Evolutionary conservation across 2,888 invertebrate genomes (phyloP), one percentile per base, ranked within the genome.

Genomic region (Minunthozetes semirufus): DNA sequence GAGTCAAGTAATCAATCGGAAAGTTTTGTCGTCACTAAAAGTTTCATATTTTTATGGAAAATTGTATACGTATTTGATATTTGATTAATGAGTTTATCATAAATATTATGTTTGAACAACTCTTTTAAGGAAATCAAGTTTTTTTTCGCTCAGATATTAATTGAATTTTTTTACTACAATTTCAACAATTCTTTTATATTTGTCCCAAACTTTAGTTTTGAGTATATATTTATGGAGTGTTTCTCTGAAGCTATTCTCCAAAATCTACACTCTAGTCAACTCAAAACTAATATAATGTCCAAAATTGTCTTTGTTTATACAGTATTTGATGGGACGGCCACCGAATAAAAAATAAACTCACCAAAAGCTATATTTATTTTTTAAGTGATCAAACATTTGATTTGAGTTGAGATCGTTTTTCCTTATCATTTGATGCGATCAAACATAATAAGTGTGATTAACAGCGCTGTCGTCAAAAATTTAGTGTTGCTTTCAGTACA

Each of bases 21-120:
- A 59, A 59, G 59, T 59, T 59, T 59, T 27, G 25, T 27, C 25
- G 22, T 59, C 13, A 19, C 29, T 59, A 4, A 59, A 59, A 27
- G 25, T 59, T 59, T 59, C 27, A 59, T 59, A 59, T 59, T 59
- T 59, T 59, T 59, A 59, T 59, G 27, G 59, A 59, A 59, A 22
- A 59, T 59, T 25, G 29, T n/a, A n/a, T n/a, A n/a, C n/a, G n/a
- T n/a, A 19, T 3, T 53, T 53, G 5, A 2, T 19, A 27, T 59
- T 59, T 59, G 59, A 59, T 59, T 59, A 59, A 25, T 15, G 15
- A 59, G 59, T 59, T 59, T 53, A 53, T 15, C 53, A 19, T 53
- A 53, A 53, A 53, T 19, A 15, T 19, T 6, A 53, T 11, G 13
- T 48, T 11, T 48, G 48, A 17, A 33, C 33, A 33, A 33, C 33